These are phyloP conservation scores for Aplocera efformata DNA, from an alignment of 2,888 invertebrate species.

Conservation along the genomic window DNA sequence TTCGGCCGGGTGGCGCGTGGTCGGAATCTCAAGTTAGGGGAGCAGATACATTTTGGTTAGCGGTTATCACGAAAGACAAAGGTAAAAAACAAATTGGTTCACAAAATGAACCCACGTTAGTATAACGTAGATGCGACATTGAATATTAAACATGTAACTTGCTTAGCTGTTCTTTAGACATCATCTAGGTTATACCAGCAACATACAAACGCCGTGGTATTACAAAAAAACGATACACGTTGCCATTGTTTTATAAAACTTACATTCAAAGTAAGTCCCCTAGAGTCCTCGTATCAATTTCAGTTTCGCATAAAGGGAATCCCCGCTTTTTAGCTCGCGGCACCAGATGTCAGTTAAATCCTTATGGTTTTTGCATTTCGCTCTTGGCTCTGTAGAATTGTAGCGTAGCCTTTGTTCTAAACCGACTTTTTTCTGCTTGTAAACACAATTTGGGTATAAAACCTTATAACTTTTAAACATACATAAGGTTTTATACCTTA, in stretches of 20 bases:
- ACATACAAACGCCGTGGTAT: no score
- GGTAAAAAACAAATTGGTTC: slow-evolving; percentile 2
- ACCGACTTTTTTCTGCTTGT: no score
- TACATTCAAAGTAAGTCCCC: neutral
- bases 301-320: slow-evolving; percentile 6
- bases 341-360: slow-evolving; percentile 53
- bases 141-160: no score
- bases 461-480: no score
- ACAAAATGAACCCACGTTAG: no score
- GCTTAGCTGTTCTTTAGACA: no score
- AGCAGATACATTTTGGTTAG: slow-evolving; percentile 32
- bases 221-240: no score
- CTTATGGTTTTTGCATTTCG: slow-evolving; percentile 46
- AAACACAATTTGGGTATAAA: no score
- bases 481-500: no score
- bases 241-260: neutral
- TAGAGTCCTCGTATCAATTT: slow-evolving; percentile 6
- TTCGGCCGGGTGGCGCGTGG: slow-evolving; percentile 41
- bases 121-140: no score
- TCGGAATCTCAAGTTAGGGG: slow-evolving; percentile 43
- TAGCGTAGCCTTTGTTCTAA: slow-evolving; percentile 29
- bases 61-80: slow-evolving; percentile 4
- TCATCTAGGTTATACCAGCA: no score
- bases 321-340: slow-evolving; percentile 4
- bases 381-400: slow-evolving; percentile 28